Evolutionary conservation across 2,797 vertebrate species (phyloP).

Genomic region (Ptychadena robeensis): DNA sequence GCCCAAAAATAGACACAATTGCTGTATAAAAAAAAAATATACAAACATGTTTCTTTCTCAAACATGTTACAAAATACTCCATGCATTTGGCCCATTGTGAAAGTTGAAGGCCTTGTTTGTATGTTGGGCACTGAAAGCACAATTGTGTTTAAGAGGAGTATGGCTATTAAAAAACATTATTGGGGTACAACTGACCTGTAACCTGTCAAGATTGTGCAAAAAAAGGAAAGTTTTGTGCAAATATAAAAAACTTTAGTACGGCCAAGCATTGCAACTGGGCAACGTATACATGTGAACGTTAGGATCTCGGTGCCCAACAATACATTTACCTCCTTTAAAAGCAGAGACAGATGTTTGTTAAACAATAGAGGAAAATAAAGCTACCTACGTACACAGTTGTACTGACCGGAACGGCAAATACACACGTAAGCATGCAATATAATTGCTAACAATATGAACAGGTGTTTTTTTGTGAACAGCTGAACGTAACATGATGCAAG

Average conservation of each 20-base stretch:
- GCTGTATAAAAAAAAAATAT: not conserved
- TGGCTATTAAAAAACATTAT: slow-evolving; percentile 21
- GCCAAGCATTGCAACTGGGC: not conserved
- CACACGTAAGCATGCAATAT: slow-evolving; percentile 76
- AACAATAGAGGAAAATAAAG: slow-evolving; percentile 58
- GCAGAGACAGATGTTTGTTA: slow-evolving; percentile 40
- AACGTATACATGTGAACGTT: not conserved
- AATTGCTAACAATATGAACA: slow-evolving; percentile 71
- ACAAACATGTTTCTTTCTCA: not conserved
- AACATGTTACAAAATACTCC: slow-evolving; percentile 16
- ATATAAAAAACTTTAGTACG: not conserved
- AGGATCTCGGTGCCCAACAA: slow-evolving; percentile 11
- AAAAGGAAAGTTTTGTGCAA: not conserved
- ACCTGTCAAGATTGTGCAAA: slow-evolving; percentile 5
- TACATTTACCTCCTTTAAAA: slow-evolving; percentile 67
- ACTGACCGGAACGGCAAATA: slow-evolving; percentile 69
- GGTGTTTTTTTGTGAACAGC: slow-evolving; percentile 62
- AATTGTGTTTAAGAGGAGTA: slow-evolving; percentile 24
- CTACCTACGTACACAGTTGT: slow-evolving; percentile 63
- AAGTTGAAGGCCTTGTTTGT: not conserved
- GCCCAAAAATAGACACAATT: not conserved
- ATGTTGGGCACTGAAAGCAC: not conserved
- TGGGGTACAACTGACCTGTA: not conserved
- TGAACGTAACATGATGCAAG: slow-evolving; percentile 68
- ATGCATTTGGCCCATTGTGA: slow-evolving; percentile 7